Percentiles rank a stretch among this genome's conserved stretches.
Conservation (phyloP, 2,113 vertebrate genomes). For the Leucopsar rothschildi region DNA sequence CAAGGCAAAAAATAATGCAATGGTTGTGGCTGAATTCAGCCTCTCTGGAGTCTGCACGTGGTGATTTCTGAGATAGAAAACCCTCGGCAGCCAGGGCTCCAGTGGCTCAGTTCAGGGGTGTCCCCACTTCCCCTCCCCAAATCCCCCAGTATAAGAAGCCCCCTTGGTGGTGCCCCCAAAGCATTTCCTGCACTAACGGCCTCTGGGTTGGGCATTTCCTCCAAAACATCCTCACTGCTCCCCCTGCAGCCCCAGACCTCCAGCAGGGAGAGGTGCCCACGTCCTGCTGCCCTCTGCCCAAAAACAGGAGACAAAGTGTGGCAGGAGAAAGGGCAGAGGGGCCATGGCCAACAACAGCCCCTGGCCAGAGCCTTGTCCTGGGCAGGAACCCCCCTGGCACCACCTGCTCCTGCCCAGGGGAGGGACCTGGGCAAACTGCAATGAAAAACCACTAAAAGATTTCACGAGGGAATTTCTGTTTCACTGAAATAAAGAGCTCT, state of each 20-base stretch:
- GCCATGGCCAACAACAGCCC: accelerated
- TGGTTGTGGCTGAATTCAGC: neutral
- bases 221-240: neutral
- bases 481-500: neutral
- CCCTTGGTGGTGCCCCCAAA: neutral
- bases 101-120: neutral
- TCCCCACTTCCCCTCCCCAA: neutral
- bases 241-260: neutral
- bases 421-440: too few relatives aligned
- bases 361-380: neutral
- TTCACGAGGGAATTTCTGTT: neutral
- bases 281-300: neutral
- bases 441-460: neutral
- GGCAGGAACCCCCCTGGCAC: neutral
- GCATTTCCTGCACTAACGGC: neutral
- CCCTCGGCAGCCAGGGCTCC: neutral
- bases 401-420: neutral
- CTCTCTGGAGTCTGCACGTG: neutral
- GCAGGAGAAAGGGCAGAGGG: neutral
- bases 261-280: neutral
- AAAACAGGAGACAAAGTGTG: neutral
- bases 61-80: neutral
- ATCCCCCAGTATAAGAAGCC: neutral
- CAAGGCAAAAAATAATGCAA: neutral
- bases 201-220: neutral